A percentile compares a stretch with the other conserved stretches of the same genome.
phyloP scores from a whole-genome alignment of 2,797 vertebrate species.

The Serranus cabrilla region DNA sequence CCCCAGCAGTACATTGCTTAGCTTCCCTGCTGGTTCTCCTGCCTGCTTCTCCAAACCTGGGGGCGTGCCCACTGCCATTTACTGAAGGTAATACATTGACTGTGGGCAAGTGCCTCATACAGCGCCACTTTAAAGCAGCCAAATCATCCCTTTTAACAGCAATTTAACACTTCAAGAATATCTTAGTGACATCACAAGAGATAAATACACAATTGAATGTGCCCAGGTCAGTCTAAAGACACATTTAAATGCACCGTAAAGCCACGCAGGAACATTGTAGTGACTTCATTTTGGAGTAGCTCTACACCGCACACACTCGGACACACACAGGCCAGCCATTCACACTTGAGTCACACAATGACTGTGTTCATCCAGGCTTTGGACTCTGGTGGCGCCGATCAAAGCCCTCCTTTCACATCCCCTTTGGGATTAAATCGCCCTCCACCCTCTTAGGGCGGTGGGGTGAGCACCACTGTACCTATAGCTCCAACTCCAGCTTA shows the following conservation, averaged over 20 bases:
- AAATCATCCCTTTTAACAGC: no score
- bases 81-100: no score
- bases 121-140: no score
- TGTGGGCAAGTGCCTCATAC: no score
- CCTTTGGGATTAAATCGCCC: conserved; percentile 64
- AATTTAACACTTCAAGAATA: not conserved
- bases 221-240: not conserved
- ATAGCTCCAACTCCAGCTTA: conserved; percentile 52
- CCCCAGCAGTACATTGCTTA: no score
- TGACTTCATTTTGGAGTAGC: conserved; percentile 36
- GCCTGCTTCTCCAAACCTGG: no score
- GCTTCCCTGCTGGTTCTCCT: no score
- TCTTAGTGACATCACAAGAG: not conserved
- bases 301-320: conserved; percentile 20
- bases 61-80: no score
- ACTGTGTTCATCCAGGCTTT: conserved; percentile 69
- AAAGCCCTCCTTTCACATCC: conserved; percentile 75
- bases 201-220: not conserved
- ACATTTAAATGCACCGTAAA: conserved; percentile 7
- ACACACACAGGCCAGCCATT: conserved; percentile 66
- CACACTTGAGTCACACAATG: conserved; percentile 73
- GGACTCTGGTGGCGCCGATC: conserved; percentile 61
- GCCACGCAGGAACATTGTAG: conserved; percentile 4
- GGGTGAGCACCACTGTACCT: conserved; percentile 49
- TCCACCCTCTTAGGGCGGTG: conserved; percentile 36